phyloP scores from a whole-genome alignment of 2,113 vertebrate species.

The Dissostichus mawsoni region DNA sequence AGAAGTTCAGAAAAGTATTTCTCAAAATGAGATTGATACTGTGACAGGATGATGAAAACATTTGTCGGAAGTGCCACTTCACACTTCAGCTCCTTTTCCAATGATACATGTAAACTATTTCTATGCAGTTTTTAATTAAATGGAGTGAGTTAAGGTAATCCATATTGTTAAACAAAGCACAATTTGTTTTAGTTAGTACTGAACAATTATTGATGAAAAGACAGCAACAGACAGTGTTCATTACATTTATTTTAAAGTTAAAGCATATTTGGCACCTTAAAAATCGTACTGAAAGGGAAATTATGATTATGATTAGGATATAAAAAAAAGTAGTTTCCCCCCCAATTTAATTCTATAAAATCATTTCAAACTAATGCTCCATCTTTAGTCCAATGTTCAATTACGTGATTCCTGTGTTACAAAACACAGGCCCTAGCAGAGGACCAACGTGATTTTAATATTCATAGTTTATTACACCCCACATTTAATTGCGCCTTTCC shows the following conservation, averaged over 20 bases:
- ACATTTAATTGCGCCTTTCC: not conserved
- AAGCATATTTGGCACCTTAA: not conserved
- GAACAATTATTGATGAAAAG: not conserved
- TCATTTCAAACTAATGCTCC: not conserved
- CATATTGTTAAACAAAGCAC: too few relatives aligned
- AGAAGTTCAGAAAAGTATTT: not conserved
- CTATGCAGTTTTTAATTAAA: not conserved
- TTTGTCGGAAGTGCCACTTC: conserved; percentile 22
- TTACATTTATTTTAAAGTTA: not conserved
- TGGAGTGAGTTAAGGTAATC: not conserved
- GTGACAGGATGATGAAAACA: not conserved
- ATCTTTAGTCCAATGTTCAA: not conserved
- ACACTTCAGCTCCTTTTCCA: conserved; percentile 4
- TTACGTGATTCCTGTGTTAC: not conserved
- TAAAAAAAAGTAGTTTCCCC: too few relatives aligned
- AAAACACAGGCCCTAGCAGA: not conserved
- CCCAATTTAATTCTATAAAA: not conserved
- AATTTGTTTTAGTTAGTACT: not conserved
- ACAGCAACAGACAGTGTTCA: not conserved
- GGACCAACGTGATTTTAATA: not conserved
- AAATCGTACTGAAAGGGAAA: not conserved
- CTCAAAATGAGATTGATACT: not conserved
- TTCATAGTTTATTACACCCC: not conserved
- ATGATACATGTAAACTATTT: not conserved
- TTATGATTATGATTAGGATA: too few relatives aligned